phyloP scores from a whole-genome alignment of 2,113 vertebrate genomes.

The Neogobius melanostomus region DNA sequence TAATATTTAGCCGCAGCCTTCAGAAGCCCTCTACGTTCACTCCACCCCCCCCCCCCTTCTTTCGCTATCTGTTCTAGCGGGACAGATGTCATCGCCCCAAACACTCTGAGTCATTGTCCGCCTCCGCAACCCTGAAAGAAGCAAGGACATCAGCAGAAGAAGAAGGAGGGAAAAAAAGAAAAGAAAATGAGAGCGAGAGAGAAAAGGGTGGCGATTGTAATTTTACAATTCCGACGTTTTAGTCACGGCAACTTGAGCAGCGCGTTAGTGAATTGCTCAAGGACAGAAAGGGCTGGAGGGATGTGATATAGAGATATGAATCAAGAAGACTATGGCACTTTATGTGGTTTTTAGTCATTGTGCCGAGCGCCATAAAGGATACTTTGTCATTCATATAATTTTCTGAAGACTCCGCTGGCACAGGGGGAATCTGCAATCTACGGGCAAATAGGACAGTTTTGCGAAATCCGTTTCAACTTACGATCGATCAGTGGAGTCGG shows the following conservation, averaged over 20 bases:
- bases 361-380: constrained; percentile 2
- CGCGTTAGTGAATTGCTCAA: constrained; percentile 42
- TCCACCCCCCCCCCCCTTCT: background rate
- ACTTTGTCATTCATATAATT: background rate
- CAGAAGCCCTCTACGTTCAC: constrained; percentile 44
- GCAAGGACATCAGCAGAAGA: constrained; percentile 45
- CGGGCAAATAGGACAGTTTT: too few relatives aligned
- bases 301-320: constrained; percentile 39
- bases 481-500: too few relatives aligned
- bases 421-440: too few relatives aligned
- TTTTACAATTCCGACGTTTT: constrained; percentile 53
- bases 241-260: constrained; percentile 34
- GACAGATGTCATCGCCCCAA: constrained; percentile 67
- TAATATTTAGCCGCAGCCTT: constrained; percentile 66
- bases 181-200: background rate
- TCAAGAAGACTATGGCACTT: constrained; percentile 17
- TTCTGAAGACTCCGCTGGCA: background rate
- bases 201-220: constrained; percentile 23
- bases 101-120: constrained; percentile 61
- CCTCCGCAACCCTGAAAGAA: constrained; percentile 61
- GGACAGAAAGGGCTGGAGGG: constrained; percentile 18
- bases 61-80: constrained; percentile 53
- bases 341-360: constrained; percentile 25
- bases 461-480: too few relatives aligned
- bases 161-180: background rate